Evolutionary conservation across 1,140 invertebrate species (phyloP).

Genomic region (Drosophila sturtevanti): DNA sequence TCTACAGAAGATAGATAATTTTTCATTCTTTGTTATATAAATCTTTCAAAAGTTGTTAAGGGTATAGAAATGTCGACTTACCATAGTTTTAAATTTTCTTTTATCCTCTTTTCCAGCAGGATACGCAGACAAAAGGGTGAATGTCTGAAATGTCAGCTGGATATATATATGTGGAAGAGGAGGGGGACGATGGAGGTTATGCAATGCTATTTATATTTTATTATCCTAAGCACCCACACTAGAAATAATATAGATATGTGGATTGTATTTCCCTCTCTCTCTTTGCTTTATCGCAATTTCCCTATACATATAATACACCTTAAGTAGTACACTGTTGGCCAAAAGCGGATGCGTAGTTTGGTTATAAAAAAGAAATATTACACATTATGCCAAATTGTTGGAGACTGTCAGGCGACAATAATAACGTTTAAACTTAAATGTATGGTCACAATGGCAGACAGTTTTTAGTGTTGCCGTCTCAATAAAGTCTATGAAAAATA

Average conservation of each 20-base stretch:
- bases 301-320: conserved; percentile 52
- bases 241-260: conserved; percentile 31
- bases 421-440: conserved; percentile 78
- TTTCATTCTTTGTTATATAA: too few species aligned
- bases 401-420: conserved; percentile 78
- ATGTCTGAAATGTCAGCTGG: conserved; percentile 6
- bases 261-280: conserved; percentile 11
- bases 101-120: background rate
- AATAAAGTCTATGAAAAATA: conserved; percentile 60
- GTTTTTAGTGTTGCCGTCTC: conserved; percentile 62
- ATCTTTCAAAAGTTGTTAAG: too few species aligned
- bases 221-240: conserved; percentile 59
- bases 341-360: conserved; percentile 59
- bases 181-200: conserved; percentile 42
- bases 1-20: too few species aligned
- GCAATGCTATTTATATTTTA: conserved; percentile 67
- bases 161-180: background rate
- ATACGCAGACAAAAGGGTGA: conserved; percentile 17
- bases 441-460: conserved; percentile 69
- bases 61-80: background rate
- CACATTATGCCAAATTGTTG: conserved; percentile 79
- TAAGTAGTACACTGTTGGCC: conserved; percentile 35
- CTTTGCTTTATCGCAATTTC: conserved; percentile 12
- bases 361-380: conserved; percentile 82
- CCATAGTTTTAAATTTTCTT: background rate